Base-by-base conservation (phyloP, 1,140 invertebrate species). In the Diachasma alloeum region DNA sequence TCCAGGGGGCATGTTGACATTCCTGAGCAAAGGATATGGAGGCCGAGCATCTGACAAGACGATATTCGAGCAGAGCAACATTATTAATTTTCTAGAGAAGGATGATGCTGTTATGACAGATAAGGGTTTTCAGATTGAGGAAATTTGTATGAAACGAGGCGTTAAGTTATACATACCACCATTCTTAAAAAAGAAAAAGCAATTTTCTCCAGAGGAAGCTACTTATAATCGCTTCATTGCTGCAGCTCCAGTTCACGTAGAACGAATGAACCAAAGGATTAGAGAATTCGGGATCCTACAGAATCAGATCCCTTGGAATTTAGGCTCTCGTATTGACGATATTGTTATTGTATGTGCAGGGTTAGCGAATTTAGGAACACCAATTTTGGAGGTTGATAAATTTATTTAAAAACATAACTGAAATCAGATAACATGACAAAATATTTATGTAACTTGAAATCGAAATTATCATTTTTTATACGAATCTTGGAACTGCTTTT, bases 121-220 rank as follows among this genome's bases (percentile, higher is more conserved):
- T 22, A 69, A 69, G 42, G 74, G 74, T 1, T 75, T 75, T 69
- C 63, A 48, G 8, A 75, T 75, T 53, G 74, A 75, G 15, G 15
- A 42, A 11, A 53, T 72, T 13, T 56, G 44, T 22, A 4, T 13
- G 4, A n/a, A 72, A 31, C 8, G 4, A 0, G 26, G 46, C 11
- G 17, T 72, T 0, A 13, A 53, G 26, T 26, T 72, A 10, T 31
- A 70, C 22, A 24, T 22, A 63, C 75, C 68, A 5, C 68, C 75
- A 3, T 76, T 71, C 59, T 42, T 72, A 5, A 2, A n/a, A 44
- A 11, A n/a, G 15, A 59, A 77, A 46, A 59, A 72, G 53, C 75
- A 72, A 44, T 77, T 72, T 66, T 77, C 69, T 4, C 17, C 42
- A 39, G 36, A 63, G 26, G 36, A 74, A 42, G 70, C 76, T 6